These are phyloP conservation scores for Anguilla megastoma DNA, from an alignment of 2,797 vertebrate species.

Conservation along the genomic window DNA sequence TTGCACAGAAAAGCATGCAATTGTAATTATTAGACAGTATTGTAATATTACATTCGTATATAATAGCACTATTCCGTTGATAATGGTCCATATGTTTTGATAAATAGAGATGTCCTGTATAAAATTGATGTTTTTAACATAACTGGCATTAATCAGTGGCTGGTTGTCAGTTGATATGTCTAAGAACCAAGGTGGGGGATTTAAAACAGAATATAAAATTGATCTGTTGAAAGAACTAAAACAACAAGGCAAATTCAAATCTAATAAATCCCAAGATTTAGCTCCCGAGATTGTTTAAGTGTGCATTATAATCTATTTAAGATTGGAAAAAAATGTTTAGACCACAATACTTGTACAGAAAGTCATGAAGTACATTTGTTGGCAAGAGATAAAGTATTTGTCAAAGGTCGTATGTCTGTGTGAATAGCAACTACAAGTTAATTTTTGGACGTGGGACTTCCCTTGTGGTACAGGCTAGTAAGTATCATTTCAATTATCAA, in stretches of 20 bases:
- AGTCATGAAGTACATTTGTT: background rate
- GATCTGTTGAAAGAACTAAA: background rate
- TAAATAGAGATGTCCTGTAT: background rate
- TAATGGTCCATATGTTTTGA: background rate
- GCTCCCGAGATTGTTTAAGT: background rate
- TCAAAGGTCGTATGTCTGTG: slow-evolving; percentile 37
- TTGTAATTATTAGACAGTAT: background rate
- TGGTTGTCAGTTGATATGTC: background rate
- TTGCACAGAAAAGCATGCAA: background rate
- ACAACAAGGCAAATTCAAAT: background rate
- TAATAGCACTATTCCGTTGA: background rate
- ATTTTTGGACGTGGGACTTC: slow-evolving; percentile 42
- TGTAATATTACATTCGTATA: background rate
- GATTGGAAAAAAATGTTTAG: background rate
- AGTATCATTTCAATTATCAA: slow-evolving; percentile 16
- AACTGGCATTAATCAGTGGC: background rate
- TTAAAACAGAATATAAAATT: background rate
- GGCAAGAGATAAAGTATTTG: slow-evolving; percentile 29
- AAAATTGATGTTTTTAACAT: background rate
- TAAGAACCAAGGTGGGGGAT: background rate
- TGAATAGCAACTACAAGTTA: slow-evolving; percentile 42
- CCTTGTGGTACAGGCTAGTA: slow-evolving; percentile 43
- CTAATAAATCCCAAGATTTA: background rate
- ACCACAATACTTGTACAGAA: background rate
- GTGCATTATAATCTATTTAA: background rate